Base-by-base conservation (phyloP, 2,888 invertebrate species). In the Anorthoa munda region DNA sequence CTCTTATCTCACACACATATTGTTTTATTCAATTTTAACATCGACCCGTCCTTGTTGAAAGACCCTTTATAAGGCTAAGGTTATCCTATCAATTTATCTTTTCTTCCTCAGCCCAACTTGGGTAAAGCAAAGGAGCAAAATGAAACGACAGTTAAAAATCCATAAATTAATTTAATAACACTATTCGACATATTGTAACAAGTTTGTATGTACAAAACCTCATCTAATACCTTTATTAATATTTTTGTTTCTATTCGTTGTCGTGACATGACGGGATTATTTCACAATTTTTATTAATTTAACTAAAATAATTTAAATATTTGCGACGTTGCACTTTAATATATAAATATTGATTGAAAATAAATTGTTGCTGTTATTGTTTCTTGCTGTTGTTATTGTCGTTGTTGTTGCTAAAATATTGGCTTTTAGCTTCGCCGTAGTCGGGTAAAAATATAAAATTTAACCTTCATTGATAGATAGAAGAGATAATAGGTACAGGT, bases 121-220 rank as follows among this genome's bases (percentile, higher is more conserved):
- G 17, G 2, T 26, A 21, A 23, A 45, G 39, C n/a, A 17, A 18
- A 15, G 18, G 4, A 45, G 51, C 0, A 3, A 81, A 90, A 88
- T 86, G 87, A 86, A 90, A 84, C 83, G 45, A 31, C 46, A 51
- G 13, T 84, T 87, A 94, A 95, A 96, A 96, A 94, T 95, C 93
- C 94, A 95, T 96, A 95, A 95, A 94, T 95, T 96, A 95, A 93
- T 95, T 95, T 94, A 95, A 94, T 95, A 95, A 94, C 93, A 93
- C 96, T 95, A 95, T 95, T 90, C 92, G 94, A 94, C 94, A 95
- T 94, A 94, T 94, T 92, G 92, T 95, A 95, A 96, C 95, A 95
- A 95, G 92, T 92, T 90, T 89, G 90, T 96, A 95, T 95, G 93
- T 96, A 95, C 95, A 96, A 95, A 95, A 94, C 88, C 83, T 90